These are phyloP conservation scores for Noctua pronuba DNA, from an alignment of 2,888 invertebrate species.

Conservation along the genomic window DNA sequence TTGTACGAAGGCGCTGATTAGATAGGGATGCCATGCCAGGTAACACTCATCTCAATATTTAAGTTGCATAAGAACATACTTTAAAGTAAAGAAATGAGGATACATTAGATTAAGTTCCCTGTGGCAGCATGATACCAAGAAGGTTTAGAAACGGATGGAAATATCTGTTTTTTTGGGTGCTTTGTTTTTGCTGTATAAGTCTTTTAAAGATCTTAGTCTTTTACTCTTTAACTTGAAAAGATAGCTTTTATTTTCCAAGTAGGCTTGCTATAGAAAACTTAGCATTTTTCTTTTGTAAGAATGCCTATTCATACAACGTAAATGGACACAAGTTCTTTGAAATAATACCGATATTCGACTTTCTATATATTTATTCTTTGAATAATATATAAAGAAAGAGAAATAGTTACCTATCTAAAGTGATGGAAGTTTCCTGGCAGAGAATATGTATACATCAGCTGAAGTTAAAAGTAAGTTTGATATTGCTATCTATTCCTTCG, in stretches of 20 bases:
- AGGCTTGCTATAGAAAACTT: neutral
- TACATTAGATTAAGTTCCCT: neutral
- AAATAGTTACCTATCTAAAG: neutral
- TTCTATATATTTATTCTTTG: no score
- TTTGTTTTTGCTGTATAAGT: no score
- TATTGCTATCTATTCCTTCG: neutral
- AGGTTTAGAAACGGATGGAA: no score
- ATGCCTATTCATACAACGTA: neutral
- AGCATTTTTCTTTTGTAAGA: neutral
- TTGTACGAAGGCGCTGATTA: slow-evolving; percentile 54
- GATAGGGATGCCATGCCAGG: slow-evolving; percentile 36
- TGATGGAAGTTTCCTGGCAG: neutral
- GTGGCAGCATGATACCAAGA: neutral
- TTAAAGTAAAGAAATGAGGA: neutral
- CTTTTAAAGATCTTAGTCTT: neutral
- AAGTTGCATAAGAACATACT: neutral
- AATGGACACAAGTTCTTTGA: neutral
- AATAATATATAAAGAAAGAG: no score
- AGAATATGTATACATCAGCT: neutral
- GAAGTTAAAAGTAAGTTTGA: neutral
- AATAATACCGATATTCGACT: neutral
- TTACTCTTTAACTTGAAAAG: neutral
- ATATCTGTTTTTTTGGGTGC: no score
- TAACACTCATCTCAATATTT: neutral
- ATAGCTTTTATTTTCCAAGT: neutral